Evolutionary conservation across 2,888 invertebrate genomes (phyloP), one percentile per base, ranked within the genome.

Genomic region (Autographa pulchrina): DNA sequence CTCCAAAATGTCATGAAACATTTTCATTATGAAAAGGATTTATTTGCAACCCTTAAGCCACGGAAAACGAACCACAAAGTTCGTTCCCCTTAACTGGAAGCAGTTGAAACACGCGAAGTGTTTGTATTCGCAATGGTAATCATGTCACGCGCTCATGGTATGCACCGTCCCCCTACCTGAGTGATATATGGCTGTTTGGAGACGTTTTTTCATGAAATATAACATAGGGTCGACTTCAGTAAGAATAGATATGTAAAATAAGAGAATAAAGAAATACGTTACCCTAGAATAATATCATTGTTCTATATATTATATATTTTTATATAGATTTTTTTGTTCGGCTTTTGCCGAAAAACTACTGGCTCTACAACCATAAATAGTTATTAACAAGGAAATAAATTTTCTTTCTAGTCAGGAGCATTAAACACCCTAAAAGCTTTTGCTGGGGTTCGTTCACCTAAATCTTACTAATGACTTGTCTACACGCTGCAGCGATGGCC

Each of bases 111-210:
- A 81, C 82, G 75, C 75, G 56, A 79, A 43, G 43, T 32, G 20
- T 58, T 67, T 62, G 38, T 64, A 58, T 78, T 81, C 43, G 68
- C 79, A 65, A 80, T 75, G 62, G 48, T 58, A 75, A 68, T 66
- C 61, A 43, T 59, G 70, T 65, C 75, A 78, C 65, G 65, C 62
- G 35, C 59, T 56, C 18, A 65, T 48, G 31, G 48, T 72, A 66
- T 74, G 74, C 68, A 62, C 32, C 31, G 14, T 32, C 38, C 64
- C 60, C 58, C 65, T 38, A 52, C 11, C 11, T 25, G 75, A 78
- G 72, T 66, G 78, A 77, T 75, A 64, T 52, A 18, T 32, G n/a
- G 32, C 35, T 14, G 18, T 61, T 59, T 41, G 1, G 3, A 0
- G 54, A 54, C 13, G 7, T 6, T 25, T 56, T 56, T 56, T 25